Evolutionary conservation across 2,888 invertebrate genomes (phyloP).

Genomic region (Pachymerium ferrugineum): DNA sequence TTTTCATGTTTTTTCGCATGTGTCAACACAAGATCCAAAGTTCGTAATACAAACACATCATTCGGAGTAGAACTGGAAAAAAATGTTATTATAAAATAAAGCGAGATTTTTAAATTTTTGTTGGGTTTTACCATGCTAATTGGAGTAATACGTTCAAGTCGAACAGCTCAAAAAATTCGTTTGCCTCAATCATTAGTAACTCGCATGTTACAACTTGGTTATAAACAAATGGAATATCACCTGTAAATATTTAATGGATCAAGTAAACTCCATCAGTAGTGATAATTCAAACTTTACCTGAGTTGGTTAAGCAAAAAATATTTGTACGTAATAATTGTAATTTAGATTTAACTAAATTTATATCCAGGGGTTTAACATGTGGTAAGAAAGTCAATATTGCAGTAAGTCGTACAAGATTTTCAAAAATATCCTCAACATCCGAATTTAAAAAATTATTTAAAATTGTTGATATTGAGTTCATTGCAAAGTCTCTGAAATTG

Average conservation of each 20-base stretch:
- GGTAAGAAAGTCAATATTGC: slow-evolving; percentile 43
- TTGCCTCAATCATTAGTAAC: not conserved
- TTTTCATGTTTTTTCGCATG: slow-evolving; percentile 16
- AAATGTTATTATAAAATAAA: not conserved
- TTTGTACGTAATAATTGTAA: not conserved
- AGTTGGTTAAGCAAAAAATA: not conserved
- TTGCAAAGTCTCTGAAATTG: too few relatives aligned
- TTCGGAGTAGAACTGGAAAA: slow-evolving; percentile 40
- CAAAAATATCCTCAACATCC: slow-evolving; percentile 32
- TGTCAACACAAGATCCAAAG: slow-evolving; percentile 43
- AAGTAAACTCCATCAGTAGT: not conserved
- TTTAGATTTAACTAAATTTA: not conserved
- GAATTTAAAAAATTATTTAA: not conserved
- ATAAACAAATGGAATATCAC: not conserved
- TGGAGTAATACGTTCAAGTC: slow-evolving; percentile 29
- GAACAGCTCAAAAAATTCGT: not conserved
- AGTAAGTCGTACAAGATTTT: slow-evolving; percentile 39
- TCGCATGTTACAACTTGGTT: not conserved
- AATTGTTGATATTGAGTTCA: too few relatives aligned
- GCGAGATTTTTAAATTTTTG: too few relatives aligned
- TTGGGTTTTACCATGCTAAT: slow-evolving; percentile 31
- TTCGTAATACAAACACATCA: slow-evolving; percentile 41
- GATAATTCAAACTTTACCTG: not conserved
- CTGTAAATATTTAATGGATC: not conserved
- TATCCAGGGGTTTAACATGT: slow-evolving; percentile 40